Base-by-base conservation (phyloP, 2,888 invertebrate genomes). In the Chrysolina americana region DNA sequence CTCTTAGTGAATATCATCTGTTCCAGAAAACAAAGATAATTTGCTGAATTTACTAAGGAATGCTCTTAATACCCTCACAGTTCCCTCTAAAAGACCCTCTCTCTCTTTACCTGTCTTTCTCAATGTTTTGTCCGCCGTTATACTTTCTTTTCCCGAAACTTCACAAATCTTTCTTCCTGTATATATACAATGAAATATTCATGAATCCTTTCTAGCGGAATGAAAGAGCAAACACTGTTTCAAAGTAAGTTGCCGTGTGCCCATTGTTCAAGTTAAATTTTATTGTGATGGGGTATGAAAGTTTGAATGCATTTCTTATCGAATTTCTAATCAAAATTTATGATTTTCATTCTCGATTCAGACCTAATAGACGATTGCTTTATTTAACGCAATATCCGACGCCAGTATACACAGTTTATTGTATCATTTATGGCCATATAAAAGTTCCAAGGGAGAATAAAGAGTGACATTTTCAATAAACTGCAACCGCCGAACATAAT, bases 341-440 rank as follows among this genome's bases (percentile, higher is more conserved):
- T 59, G 59, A 59, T 59, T 23, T 56, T 59, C 59, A 36, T 59
- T 59, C 59, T 59, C 28, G 28, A 59, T 59, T 59, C 59, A 23
- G 28, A 59, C 36, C 15, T 59, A 59, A 59, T 59, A 36, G 59
- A 28, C 36, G 59, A 59, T 59, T 59, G 59, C 59, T n/a, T 59
- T 59, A 59, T 59, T 59, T 59, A 59, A 59, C 19, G 59, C 59
- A 59, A 28, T 59, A 17, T 36, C 59, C 59, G 59, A 59, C 59
- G 59, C 59, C 59, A 59, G n/a, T 28, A 36, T 59, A 59, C 36
- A 59, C 59, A 59, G 53, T 73, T 73, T 73, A 73, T 65, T 68
- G 62, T 65, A 70, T 73, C 73, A 73, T 73, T 73, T 73, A 73
- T 65, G 65, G 70, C 41, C 65, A 15, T 70, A 73, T 73, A 73